Conservation (phyloP, 2,797 vertebrate genomes). For the Rousettus madagascariensis region DNA sequence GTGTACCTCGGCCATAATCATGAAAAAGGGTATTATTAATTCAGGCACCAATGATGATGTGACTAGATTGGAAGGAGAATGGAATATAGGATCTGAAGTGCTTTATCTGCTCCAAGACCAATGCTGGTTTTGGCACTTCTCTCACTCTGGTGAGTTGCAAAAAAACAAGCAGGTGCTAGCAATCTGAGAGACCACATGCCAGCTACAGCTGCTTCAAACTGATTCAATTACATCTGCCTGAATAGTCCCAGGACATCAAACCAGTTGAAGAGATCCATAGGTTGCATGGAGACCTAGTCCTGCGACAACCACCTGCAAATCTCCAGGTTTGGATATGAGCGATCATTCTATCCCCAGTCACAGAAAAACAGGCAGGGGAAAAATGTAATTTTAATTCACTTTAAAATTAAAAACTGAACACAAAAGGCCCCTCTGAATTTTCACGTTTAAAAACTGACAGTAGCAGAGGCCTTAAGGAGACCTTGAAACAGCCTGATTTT, state of each 20-base stretch:
- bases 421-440: conserved; percentile 40
- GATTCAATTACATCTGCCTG: conserved; percentile 87
- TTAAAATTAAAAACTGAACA: conserved; percentile 55
- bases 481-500: conserved; percentile 78
- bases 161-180: conserved; percentile 86
- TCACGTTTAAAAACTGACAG: conserved; percentile 73
- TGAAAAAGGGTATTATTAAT: conserved; percentile 76
- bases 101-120: conserved; percentile 85
- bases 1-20: conserved; percentile 71
- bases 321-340: not conserved
- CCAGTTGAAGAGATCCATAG: conserved; percentile 76
- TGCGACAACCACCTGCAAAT: conserved; percentile 63
- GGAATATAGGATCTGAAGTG: conserved; percentile 76
- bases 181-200: conserved; percentile 86
- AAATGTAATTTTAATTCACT: conserved; percentile 19
- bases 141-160: conserved; percentile 82
- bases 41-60: conserved; percentile 77
- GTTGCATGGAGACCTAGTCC: conserved; percentile 55
- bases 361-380: conserved; percentile 33
- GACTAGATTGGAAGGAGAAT: conserved; percentile 75
- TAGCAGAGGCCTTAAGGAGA: conserved; percentile 73
- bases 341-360: not conserved
- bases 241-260: conserved; percentile 83
- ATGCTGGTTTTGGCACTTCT: conserved; percentile 84
- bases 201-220: conserved; percentile 87